Percentiles rank a stretch among this genome's conserved stretches.
These are phyloP conservation scores for Copidosoma floridanum DNA, from an alignment of 1,140 invertebrate genomes.

Conservation along the genomic window DNA sequence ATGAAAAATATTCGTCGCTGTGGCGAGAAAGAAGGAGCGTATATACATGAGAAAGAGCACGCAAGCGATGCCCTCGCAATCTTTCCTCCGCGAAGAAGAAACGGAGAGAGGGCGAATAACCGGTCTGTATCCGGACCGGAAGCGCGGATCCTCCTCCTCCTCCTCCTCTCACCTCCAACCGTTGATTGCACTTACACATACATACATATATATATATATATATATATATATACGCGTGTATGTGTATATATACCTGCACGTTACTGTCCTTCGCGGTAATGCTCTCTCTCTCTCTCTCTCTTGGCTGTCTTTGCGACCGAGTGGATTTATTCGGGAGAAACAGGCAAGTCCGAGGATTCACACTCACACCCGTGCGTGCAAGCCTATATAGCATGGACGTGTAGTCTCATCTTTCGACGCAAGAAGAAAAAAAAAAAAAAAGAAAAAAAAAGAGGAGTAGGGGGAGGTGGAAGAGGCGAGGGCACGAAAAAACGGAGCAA, in stretches of 20 bases:
- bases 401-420: conserved; percentile 16
- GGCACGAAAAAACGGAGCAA: not conserved
- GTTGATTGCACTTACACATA: no score
- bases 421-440: conserved; percentile 45
- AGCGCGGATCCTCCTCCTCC: conserved; percentile 44
- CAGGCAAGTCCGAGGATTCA: no score
- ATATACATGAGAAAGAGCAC: not conserved
- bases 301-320: not conserved
- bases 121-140: conserved; percentile 57
- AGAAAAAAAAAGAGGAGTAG: conserved; percentile 28
- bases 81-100: not conserved
- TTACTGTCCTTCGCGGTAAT: conserved; percentile 24
- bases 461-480: not conserved
- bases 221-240: no score
- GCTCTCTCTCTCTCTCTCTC: conserved; percentile 14
- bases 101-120: conserved; percentile 37
- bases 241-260: no score
- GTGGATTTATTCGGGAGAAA: no score
- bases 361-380: no score
- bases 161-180: conserved; percentile 4
- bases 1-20: not conserved
- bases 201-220: no score
- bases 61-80: not conserved
- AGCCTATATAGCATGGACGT: no score
- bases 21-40: not conserved